phyloP scores from a whole-genome alignment of 1,140 invertebrate species.

The Bathynomus jamesi region DNA sequence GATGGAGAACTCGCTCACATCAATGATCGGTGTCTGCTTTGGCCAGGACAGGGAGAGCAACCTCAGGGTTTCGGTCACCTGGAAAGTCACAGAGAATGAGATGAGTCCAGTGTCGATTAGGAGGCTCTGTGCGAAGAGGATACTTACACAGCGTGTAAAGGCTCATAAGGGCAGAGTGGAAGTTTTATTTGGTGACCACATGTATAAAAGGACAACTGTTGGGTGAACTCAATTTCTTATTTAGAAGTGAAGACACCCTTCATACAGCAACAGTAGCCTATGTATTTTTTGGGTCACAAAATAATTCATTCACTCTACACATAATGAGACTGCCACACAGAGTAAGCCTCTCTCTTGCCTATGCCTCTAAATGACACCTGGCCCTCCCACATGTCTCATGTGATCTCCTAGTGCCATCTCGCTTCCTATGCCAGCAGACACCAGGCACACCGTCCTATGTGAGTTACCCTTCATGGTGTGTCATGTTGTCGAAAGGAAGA shows the following conservation, averaged over 20 bases:
- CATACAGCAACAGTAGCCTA: too few species aligned
- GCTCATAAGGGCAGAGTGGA: neutral
- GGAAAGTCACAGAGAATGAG: neutral
- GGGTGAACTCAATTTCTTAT: too few species aligned
- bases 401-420: constrained; percentile 34
- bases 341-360: too few species aligned
- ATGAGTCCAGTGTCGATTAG: neutral
- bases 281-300: too few species aligned
- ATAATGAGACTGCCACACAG: too few species aligned
- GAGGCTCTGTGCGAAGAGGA: neutral
- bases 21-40: constrained; percentile 2
- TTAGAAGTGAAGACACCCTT: too few species aligned
- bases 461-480: constrained; percentile 19
- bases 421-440: neutral
- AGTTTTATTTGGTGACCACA: neutral
- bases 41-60: neutral
- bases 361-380: neutral
- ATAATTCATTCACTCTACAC: too few species aligned
- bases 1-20: neutral
- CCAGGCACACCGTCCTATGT: constrained; percentile 28
- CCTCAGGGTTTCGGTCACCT: neutral
- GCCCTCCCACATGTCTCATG: constrained; percentile 29
- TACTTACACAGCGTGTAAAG: too few species aligned
- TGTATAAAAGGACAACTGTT: too few species aligned
- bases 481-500: constrained; percentile 1